Evolutionary conservation across 2,113 vertebrate species (phyloP).

Genomic region (Clarias magur): DNA sequence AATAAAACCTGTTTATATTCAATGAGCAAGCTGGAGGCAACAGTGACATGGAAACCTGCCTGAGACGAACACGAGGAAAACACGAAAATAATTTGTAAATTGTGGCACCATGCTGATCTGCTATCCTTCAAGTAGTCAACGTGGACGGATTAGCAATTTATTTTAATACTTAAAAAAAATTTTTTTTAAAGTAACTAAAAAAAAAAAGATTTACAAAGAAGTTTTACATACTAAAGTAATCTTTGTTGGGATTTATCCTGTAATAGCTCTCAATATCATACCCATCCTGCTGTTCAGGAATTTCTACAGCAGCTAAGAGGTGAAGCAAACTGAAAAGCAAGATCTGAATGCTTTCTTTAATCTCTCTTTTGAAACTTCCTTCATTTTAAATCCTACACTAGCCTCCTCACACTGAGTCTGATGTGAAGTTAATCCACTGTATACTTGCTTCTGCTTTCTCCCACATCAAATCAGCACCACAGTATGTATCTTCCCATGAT

Average conservation of each 20-base stretch:
- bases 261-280: conserved; percentile 10
- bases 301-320: conserved; percentile 41
- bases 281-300: conserved; percentile 44
- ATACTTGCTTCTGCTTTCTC: conserved; percentile 38
- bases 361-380: conserved; percentile 50
- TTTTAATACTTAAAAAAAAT: too few species aligned
- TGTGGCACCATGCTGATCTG: not conserved
- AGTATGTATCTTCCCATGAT: conserved; percentile 46
- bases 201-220: not conserved
- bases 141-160: not conserved
- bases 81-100: not conserved
- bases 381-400: conserved; percentile 45
- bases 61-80: too few species aligned
- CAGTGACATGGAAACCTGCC: too few species aligned
- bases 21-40: too few species aligned
- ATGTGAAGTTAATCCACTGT: conserved; percentile 50
- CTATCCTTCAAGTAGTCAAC: not conserved
- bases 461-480: conserved; percentile 32
- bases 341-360: conserved; percentile 35
- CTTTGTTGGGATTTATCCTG: not conserved
- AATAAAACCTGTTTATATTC: too few species aligned
- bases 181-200: too few species aligned
- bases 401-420: conserved; percentile 44
- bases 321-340: conserved; percentile 33
- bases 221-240: not conserved